A percentile compares a stretch with the other conserved stretches of the same genome.
Conservation (phyloP, 1,140 invertebrate genomes). For the Aphis craccivora region DNA sequence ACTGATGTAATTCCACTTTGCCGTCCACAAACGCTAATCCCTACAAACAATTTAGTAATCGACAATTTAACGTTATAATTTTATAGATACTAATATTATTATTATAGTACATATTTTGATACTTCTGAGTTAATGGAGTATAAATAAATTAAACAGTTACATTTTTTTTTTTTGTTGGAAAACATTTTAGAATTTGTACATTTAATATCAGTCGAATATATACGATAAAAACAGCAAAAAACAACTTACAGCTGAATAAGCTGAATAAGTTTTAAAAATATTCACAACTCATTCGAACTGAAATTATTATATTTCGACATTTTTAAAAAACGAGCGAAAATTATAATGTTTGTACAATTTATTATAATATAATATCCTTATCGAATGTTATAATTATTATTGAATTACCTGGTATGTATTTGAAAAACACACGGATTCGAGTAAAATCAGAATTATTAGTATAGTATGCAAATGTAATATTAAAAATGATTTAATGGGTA, state of each 20-base stretch:
- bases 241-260: too few species aligned
- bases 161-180: too few species aligned
- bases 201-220: too few species aligned
- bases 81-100: neutral
- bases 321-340: neutral
- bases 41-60: neutral
- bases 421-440: too few species aligned
- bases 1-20: neutral
- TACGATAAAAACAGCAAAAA: too few species aligned
- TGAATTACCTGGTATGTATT: neutral
- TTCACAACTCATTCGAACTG: neutral
- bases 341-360: neutral
- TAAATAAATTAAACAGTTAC: too few species aligned
- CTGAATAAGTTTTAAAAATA: neutral
- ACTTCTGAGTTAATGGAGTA: neutral
- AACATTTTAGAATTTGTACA: too few species aligned
- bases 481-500: too few species aligned
- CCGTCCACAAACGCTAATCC: slow-evolving; percentile 31
- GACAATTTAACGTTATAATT: neutral
- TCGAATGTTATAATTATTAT: neutral
- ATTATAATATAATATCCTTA: neutral
- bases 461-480: neutral
- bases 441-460: too few species aligned
- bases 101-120: neutral
- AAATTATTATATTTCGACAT: neutral